These are phyloP conservation scores for Mechanitis mazaeus DNA, from an alignment of 2,888 invertebrate genomes.

Conservation along the genomic window DNA sequence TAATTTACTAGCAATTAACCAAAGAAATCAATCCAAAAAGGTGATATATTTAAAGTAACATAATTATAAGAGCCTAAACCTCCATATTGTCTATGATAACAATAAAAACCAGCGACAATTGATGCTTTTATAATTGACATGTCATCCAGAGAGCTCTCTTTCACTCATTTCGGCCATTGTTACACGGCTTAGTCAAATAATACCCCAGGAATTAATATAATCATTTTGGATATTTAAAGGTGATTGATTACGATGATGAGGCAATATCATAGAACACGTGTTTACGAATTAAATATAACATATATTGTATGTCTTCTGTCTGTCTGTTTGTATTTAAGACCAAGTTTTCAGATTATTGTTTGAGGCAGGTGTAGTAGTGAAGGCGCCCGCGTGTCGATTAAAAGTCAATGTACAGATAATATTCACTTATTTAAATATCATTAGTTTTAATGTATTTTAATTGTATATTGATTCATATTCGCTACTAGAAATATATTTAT, in stretches of 20 bases:
- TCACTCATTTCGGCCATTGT: constrained; percentile 65
- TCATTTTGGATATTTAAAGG: constrained; percentile 68
- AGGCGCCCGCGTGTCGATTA: no score
- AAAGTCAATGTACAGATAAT: no score
- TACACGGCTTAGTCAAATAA: constrained; percentile 70
- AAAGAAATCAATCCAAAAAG: neutral
- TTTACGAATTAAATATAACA: neutral
- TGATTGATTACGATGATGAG: constrained; percentile 71
- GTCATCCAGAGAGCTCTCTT: constrained; percentile 58
- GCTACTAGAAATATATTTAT: no score
- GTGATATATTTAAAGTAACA: neutral
- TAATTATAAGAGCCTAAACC: constrained; percentile 29
- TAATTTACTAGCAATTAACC: neutral
- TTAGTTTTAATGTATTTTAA: no score
- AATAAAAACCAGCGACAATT: constrained; percentile 44
- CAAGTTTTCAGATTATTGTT: neutral
- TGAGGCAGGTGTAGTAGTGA: no score
- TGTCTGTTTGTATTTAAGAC: neutral
- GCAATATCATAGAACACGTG: constrained; percentile 41
- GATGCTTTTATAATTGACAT: constrained; percentile 71
- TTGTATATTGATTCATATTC: no score
- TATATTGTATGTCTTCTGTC: neutral
- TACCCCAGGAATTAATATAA: constrained; percentile 69
- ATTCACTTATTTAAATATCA: neutral
- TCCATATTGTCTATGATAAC: constrained; percentile 52